Conservation (phyloP, 2,888 invertebrate species). For the Hirtodrosophila alboralis region DNA sequence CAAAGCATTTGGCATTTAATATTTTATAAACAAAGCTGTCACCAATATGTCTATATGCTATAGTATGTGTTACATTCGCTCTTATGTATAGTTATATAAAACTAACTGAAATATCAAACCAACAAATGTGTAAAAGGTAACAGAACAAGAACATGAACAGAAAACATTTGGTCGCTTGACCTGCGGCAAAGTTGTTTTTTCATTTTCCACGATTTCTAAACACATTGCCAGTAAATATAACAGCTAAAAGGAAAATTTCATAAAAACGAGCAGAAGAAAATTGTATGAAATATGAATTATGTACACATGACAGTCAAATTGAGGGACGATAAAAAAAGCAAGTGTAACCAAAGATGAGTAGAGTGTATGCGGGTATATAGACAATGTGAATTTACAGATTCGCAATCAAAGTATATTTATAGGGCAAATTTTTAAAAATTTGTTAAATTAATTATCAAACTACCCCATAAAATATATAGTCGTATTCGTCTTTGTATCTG, state of each 20-base stretch:
- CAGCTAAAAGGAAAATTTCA: slow-evolving; percentile 16
- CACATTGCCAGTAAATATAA: slow-evolving; percentile 43
- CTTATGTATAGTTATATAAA: slow-evolving; percentile 7
- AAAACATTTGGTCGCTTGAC: slow-evolving; percentile 56
- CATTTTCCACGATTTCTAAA: slow-evolving; percentile 82
- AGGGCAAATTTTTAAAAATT: too few relatives aligned
- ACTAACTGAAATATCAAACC: slow-evolving; percentile 39
- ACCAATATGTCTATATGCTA: slow-evolving; percentile 14
- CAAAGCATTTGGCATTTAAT: slow-evolving; percentile 55
- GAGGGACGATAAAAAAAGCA: slow-evolving; percentile 1
- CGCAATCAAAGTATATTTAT: too few relatives aligned
- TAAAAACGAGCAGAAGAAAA: slow-evolving; percentile 24
- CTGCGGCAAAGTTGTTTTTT: slow-evolving; percentile 83
- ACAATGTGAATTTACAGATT: background rate
- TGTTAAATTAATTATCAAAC: too few relatives aligned
- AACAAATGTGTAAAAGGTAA: slow-evolving; percentile 39
- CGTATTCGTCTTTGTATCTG: too few relatives aligned
- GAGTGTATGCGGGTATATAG: slow-evolving; percentile 7
- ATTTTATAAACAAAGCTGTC: slow-evolving; percentile 45
- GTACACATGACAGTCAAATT: slow-evolving; percentile 25
- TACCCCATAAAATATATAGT: too few relatives aligned
- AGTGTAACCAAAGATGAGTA: slow-evolving; percentile 11
- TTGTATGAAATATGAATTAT: slow-evolving; percentile 39
- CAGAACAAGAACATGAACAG: slow-evolving; percentile 45
- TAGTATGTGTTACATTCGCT: slow-evolving; percentile 6